phyloP scores from a whole-genome alignment of 2,113 vertebrate genomes.

The Vidua macroura region DNA sequence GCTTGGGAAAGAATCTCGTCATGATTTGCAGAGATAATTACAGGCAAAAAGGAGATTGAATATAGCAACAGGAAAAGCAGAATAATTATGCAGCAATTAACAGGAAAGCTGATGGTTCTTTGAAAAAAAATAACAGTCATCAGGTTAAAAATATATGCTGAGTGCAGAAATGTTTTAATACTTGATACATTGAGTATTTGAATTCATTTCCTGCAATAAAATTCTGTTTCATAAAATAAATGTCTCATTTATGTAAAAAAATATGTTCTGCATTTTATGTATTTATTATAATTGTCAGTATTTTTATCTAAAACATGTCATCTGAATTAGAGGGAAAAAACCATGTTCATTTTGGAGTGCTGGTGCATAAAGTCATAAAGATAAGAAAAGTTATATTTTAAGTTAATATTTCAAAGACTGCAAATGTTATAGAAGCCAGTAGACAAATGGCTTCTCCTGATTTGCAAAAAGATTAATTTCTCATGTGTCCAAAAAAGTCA shows the following conservation, averaged over 20 bases:
- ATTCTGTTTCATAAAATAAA: slow-evolving; percentile 9
- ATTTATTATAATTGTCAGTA: neutral
- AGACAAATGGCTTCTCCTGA: neutral
- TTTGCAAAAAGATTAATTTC: neutral
- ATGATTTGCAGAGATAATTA: slow-evolving; percentile 69
- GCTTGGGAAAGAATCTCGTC: slow-evolving; percentile 14
- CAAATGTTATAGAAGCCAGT: neutral
- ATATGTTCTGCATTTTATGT: neutral
- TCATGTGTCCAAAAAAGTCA: neutral
- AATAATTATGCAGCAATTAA: slow-evolving; percentile 70
- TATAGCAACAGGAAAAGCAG: slow-evolving; percentile 55
- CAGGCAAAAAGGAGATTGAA: slow-evolving; percentile 37
- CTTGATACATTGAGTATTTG: slow-evolving; percentile 40
- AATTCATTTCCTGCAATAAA: slow-evolving; percentile 38
- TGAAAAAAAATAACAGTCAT: slow-evolving; percentile 20
- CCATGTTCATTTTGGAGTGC: neutral
- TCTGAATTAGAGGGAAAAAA: neutral
- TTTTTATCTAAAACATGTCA: neutral
- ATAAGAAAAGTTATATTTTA: neutral
- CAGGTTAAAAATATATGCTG: slow-evolving; percentile 65
- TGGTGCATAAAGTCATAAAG: neutral
- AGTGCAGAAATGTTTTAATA: slow-evolving; percentile 57
- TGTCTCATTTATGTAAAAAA: neutral
- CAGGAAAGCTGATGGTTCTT: slow-evolving; percentile 51
- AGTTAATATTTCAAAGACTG: neutral